Conservation (phyloP, 2,797 vertebrate genomes). For the Halcyon chelicuti region DNA sequence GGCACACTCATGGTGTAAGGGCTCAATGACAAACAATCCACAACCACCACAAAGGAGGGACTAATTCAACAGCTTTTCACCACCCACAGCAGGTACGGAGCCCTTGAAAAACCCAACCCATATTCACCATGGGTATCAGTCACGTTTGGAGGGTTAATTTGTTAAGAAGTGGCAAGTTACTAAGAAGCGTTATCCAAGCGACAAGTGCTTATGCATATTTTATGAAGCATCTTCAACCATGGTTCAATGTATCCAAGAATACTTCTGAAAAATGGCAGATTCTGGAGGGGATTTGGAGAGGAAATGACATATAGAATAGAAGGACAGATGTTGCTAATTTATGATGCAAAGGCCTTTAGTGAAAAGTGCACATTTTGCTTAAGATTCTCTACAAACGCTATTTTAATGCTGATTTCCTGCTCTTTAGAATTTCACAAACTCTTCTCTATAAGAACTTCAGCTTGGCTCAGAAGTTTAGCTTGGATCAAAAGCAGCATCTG, state of each 20-base stretch:
- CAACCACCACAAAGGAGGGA: background rate
- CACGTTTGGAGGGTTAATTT: background rate
- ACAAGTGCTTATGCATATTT: constrained; percentile 68
- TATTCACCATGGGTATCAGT: background rate
- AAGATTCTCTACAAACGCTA: constrained; percentile 60
- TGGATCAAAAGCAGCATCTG: constrained; percentile 65
- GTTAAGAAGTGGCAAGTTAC: background rate
- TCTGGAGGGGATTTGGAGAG: constrained; percentile 64
- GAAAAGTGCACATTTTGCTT: constrained; percentile 67
- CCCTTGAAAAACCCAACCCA: background rate
- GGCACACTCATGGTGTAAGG: background rate
- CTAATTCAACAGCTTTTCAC: background rate
- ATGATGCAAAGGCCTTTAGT: constrained; percentile 57
- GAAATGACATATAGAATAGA: constrained; percentile 69
- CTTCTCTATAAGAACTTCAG: constrained; percentile 62
- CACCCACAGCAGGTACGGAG: background rate
- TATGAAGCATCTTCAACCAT: constrained; percentile 61
- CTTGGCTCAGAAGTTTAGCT: constrained; percentile 66
- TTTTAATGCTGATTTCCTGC: constrained; percentile 71
- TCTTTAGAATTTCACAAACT: constrained; percentile 68
- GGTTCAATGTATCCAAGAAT: constrained; percentile 66
- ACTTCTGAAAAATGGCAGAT: constrained; percentile 62
- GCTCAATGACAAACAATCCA: background rate
- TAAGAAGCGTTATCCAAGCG: background rate
- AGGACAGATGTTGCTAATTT: constrained; percentile 71